A percentile compares a stretch with the other conserved stretches of the same genome.
These are phyloP conservation scores for Aradus depressus DNA, from an alignment of 2,888 invertebrate genomes.

Conservation along the genomic window DNA sequence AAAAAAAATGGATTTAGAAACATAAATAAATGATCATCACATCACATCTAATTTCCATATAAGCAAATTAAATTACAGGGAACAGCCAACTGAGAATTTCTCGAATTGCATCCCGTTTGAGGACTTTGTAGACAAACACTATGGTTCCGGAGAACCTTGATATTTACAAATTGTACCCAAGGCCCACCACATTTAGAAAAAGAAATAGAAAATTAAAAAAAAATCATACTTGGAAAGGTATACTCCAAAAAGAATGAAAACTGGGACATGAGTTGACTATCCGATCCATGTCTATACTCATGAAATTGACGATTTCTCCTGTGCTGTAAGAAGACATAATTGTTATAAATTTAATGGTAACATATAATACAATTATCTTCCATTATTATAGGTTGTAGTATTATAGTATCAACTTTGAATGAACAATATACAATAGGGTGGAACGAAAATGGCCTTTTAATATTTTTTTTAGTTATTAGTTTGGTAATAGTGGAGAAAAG, in stretches of 20 bases:
- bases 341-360: not conserved
- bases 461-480: too few species aligned
- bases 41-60: not conserved
- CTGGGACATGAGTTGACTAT: conserved; percentile 92
- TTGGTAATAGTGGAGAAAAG: too few species aligned
- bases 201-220: not conserved
- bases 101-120: too few species aligned
- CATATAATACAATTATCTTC: too few species aligned
- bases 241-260: conserved; percentile 94
- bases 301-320: conserved; percentile 89
- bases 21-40: not conserved
- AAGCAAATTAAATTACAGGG: too few species aligned
- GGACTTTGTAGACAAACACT: too few species aligned
- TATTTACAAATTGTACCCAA: not conserved
- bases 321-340: conserved; percentile 42
- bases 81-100: not conserved
- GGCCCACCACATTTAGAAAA: not conserved
- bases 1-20: not conserved
- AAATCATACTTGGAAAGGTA: conserved; percentile 69
- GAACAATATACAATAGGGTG: not conserved
- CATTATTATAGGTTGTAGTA: too few species aligned
- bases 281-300: conserved; percentile 92
- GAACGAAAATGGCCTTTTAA: too few species aligned
- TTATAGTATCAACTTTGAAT: not conserved
- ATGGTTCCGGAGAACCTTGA: too few species aligned